Percentiles rank a stretch among this genome's conserved stretches.
Evolutionary conservation across 2,113 vertebrate species (phyloP).

Genomic region (Peucedramus taeniatus): DNA sequence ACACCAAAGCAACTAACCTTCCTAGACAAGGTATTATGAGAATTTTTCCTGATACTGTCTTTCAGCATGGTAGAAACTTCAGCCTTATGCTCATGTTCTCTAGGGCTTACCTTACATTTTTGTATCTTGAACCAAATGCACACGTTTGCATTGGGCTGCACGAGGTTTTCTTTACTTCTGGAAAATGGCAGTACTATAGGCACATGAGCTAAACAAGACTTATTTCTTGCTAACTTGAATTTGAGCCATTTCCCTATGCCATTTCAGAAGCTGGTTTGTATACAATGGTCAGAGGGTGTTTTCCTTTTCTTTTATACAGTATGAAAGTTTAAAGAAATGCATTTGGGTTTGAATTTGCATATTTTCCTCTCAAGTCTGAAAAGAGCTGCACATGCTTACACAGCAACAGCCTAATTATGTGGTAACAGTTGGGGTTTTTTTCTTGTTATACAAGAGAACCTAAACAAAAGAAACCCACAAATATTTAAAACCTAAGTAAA

Average conservation of each 20-base stretch:
- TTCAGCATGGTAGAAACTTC: background rate
- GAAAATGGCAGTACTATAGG: background rate
- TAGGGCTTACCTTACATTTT: background rate
- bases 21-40: background rate
- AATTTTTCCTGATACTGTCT: background rate
- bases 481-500: constrained; percentile 62
- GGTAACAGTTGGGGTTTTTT: background rate
- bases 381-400: constrained; percentile 27
- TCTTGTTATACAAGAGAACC: constrained; percentile 35
- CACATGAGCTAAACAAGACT: background rate
- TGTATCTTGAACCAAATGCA: background rate
- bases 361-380: constrained; percentile 17
- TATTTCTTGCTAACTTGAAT: background rate
- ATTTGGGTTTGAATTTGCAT: constrained; percentile 32
- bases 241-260: background rate
- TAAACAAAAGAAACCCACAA: constrained; percentile 63
- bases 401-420: constrained; percentile 52
- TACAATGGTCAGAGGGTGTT: background rate
- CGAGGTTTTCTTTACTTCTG: background rate
- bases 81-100: background rate
- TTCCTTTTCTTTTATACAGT: background rate
- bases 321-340: constrained; percentile 1
- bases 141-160: background rate
- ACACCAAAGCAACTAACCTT: background rate
- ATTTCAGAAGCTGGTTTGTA: background rate